Percentiles rank a stretch among this genome's conserved stretches.
These are phyloP conservation scores for Argyra leucocephala DNA, from an alignment of 2,888 invertebrate genomes.

Conservation along the genomic window DNA sequence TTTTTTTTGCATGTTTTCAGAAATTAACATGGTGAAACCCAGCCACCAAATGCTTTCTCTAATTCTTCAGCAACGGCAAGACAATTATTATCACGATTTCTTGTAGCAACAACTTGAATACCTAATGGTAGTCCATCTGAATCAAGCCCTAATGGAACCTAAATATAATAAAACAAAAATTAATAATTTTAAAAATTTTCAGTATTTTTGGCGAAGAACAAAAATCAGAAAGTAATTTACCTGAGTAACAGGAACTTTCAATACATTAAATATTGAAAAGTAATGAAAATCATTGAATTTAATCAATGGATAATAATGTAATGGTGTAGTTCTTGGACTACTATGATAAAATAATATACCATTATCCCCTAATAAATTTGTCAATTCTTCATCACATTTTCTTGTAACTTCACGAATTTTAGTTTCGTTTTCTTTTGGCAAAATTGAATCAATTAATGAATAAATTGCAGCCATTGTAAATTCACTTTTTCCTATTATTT, in stretches of 20 bases:
- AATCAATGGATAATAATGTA: slow-evolving; percentile 68
- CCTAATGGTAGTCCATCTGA: slow-evolving; percentile 76
- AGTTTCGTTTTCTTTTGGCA: slow-evolving; percentile 54
- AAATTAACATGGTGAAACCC: slow-evolving; percentile 56
- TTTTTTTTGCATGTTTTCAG: too few species aligned
- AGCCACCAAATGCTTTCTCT: slow-evolving; percentile 81
- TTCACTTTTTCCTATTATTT: slow-evolving; percentile 52
- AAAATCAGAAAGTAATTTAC: slow-evolving; percentile 45
- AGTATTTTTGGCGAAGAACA: too few species aligned
- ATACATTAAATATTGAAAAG: slow-evolving; percentile 74
- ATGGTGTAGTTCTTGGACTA: slow-evolving; percentile 67
- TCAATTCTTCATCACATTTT: slow-evolving; percentile 51
- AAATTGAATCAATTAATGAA: slow-evolving; percentile 53
- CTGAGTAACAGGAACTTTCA: slow-evolving; percentile 74
- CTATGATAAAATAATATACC: slow-evolving; percentile 79
- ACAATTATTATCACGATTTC: slow-evolving; percentile 73
- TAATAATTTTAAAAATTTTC: too few species aligned
- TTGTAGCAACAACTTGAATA: slow-evolving; percentile 74
- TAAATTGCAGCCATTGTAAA: slow-evolving; percentile 59
- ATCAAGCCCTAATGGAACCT: slow-evolving; percentile 71
- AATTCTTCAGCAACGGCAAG: slow-evolving; percentile 83
- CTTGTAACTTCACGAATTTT: slow-evolving; percentile 56
- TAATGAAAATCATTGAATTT: slow-evolving; percentile 77
- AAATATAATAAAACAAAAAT: too few species aligned
- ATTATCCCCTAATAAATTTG: slow-evolving; percentile 60